phyloP scores from a whole-genome alignment of 2,888 invertebrate genomes.

The Helicoverpa assulta region DNA sequence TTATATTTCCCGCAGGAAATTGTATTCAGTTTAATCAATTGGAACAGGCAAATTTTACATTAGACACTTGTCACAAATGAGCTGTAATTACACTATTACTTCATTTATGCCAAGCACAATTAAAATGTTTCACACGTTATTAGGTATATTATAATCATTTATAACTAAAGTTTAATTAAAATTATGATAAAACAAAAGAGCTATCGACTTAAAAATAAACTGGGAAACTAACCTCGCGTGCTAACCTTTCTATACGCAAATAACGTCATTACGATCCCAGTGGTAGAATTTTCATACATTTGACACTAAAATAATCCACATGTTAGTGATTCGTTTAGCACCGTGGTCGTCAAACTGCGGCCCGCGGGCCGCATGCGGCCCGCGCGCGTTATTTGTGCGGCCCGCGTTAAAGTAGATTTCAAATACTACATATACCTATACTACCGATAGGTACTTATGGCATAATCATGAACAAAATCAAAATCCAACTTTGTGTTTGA shows the following conservation, averaged over 20 bases:
- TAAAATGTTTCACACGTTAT: constrained; percentile 20
- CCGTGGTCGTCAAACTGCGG: too few relatives aligned
- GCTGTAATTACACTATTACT: constrained; percentile 31
- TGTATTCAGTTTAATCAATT: constrained; percentile 16
- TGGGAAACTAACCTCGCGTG: constrained; percentile 38
- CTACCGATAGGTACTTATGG: too few relatives aligned
- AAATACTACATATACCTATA: too few relatives aligned
- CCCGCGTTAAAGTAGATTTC: too few relatives aligned
- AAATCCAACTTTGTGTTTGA: too few relatives aligned
- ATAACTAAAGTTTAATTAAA: constrained; percentile 44
- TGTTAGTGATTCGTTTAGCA: constrained; percentile 4
- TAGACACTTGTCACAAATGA: constrained; percentile 38
- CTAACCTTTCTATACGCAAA: constrained; percentile 18
- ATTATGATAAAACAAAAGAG: constrained; percentile 49
- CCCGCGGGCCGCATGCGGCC: too few relatives aligned
- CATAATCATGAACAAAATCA: too few relatives aligned
- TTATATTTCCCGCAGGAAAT: constrained; percentile 36
- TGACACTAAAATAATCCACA: constrained; percentile 24
- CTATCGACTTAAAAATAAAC: constrained; percentile 39
- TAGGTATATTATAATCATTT: constrained; percentile 30
- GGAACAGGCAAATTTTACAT: constrained; percentile 27
- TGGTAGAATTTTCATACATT: constrained; percentile 19
- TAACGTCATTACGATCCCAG: constrained; percentile 25
- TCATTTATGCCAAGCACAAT: constrained; percentile 38
- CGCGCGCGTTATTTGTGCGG: too few relatives aligned